Evolutionary conservation across 2,113 vertebrate genomes (phyloP).

Genomic region (Glareola pratincola): DNA sequence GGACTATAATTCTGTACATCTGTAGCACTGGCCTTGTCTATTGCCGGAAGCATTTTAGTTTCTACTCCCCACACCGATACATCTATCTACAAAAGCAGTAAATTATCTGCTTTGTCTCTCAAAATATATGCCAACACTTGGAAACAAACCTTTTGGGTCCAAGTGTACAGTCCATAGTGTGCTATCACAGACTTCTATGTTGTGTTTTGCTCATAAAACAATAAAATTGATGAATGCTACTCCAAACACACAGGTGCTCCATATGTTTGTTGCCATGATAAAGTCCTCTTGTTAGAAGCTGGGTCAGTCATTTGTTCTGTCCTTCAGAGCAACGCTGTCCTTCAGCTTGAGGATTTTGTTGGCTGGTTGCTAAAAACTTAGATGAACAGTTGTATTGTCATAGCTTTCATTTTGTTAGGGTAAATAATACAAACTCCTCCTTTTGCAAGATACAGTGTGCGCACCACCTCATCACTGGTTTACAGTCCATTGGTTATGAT

Average conservation of each 20-base stretch:
- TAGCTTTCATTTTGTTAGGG: neutral
- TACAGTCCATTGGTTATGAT: neutral
- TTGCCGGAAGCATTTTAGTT: neutral
- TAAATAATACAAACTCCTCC: neutral
- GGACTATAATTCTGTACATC: neutral
- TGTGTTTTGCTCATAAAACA: neutral
- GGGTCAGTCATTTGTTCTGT: neutral
- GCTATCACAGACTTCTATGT: neutral
- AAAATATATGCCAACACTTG: neutral
- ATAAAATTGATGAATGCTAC: neutral
- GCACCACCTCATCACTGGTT: neutral
- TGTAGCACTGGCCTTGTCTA: neutral
- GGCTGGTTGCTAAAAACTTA: neutral
- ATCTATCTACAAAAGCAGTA: neutral
- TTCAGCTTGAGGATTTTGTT: neutral
- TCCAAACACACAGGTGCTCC: neutral
- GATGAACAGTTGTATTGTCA: neutral
- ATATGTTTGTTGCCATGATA: neutral
- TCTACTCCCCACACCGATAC: rapidly evolving
- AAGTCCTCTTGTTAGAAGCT: neutral
- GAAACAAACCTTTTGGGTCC: neutral
- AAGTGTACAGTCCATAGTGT: neutral
- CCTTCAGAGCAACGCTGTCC: neutral
- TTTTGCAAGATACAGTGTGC: neutral
- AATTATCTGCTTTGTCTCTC: neutral